Base-by-base conservation (phyloP, 2,888 invertebrate genomes). In the Drosophila mimetica region DNA sequence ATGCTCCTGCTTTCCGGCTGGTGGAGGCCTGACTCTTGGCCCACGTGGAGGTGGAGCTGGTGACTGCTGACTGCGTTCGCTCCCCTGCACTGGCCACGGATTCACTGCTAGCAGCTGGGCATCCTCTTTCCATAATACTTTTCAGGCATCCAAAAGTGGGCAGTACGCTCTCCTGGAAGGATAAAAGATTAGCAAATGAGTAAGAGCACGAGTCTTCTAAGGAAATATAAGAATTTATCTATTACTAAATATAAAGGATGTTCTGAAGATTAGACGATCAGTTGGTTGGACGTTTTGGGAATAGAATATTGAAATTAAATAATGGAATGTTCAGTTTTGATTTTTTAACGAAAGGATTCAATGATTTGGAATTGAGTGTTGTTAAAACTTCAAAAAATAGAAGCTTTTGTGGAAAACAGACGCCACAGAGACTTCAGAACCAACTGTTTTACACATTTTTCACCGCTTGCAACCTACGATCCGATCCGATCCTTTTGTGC, bases 101-200 rank as follows among this genome's bases (percentile, higher is more conserved):
- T 78, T 89, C 77, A 82, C 47, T 73, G 77, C 83, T 86, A 87
- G 85, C 77, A 80, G 72, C 77, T 78, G 78, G 70, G 83, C 91
- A 91, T 91, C 82, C 86, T 90, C 88, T 79, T 90, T 91, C 91
- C 91, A 91, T 91, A 91, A 90, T 91, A 90, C 66, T 87, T 54
- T 67, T 50, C 75, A 76, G 54, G 71, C 74, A 71, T 74, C 73
- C 71, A 74, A 65, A 54, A 51, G 18, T 30, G 59, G 54, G 44
- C 64, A 63, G 50, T 44, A 51, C 53, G 50, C 54, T 72, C 44
- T 55, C 41, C 81, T 86, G 67, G 0, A 81, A 69, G 53, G 7
- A 16, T 28, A 14, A 11, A 11, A 13, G 32, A 13, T 44, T 44
- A n/a, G 9, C 6, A 41, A 48, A 25, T 18, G 6, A 39, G 18